Evolutionary conservation across 2,888 invertebrate genomes (phyloP).

Genomic region (Uropetala carovei): DNA sequence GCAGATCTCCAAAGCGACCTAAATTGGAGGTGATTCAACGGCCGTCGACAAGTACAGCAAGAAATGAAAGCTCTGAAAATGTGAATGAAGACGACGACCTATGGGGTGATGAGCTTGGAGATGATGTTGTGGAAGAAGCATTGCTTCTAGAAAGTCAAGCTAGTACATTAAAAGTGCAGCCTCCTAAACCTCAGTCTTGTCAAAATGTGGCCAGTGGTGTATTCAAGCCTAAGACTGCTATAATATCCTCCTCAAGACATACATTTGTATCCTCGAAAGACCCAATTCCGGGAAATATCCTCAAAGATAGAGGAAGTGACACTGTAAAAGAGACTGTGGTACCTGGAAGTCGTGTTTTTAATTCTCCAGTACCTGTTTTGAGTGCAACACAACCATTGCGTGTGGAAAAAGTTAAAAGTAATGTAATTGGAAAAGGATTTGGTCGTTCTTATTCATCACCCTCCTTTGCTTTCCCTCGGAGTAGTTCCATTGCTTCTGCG

Average conservation of each 20-base stretch:
- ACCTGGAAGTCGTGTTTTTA: neutral
- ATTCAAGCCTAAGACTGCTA: conserved; percentile 37
- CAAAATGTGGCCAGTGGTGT: neutral
- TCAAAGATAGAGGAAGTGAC: neutral
- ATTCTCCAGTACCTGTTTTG: neutral
- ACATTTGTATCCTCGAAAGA: neutral
- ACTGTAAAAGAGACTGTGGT: neutral
- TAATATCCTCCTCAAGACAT: neutral
- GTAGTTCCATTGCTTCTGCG: neutral
- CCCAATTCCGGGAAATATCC: neutral
- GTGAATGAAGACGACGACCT: conserved; percentile 34
- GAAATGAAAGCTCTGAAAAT: conserved; percentile 50
- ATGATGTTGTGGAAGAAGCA: conserved; percentile 33
- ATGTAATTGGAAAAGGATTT: conserved; percentile 46
- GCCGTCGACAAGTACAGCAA: neutral
- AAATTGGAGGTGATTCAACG: conserved; percentile 54
- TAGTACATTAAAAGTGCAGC: neutral
- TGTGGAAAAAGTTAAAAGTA: conserved; percentile 45
- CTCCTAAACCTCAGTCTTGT: neutral
- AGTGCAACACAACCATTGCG: neutral
- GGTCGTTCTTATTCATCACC: conserved; percentile 35
- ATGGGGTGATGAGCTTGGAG: conserved; percentile 47
- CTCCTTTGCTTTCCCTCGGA: neutral
- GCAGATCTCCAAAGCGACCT: conserved; percentile 33
- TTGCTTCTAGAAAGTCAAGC: conserved; percentile 32